Base-by-base conservation (phyloP, 2,888 invertebrate genomes). In the Auanema freiburgensis region DNA sequence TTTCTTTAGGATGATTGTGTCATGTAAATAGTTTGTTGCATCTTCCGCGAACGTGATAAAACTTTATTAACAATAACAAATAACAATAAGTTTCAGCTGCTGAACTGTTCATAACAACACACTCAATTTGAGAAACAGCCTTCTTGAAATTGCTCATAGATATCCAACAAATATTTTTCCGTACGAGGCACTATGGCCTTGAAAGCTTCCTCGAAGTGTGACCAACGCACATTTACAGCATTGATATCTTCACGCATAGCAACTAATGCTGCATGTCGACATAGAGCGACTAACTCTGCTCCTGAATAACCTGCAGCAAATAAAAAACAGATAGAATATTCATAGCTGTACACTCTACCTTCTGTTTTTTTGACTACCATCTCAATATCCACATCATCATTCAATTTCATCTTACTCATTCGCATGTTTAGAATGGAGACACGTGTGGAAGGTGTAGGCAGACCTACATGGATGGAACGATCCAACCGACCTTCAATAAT, bases 401-500 rank as follows among this genome's bases (percentile, higher is more conserved):
- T 66, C 33, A 69, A 41, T 12, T 56, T 46, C 71, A 72, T 72
- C 53, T 69, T 72, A 8, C 52, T 65, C 40, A 67, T 65, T 50
- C 65, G 90, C 46, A 95, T 88, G 60, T 88, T 87, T 54, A 97
- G 89, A 71, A 98, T 95, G 82, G 92, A 91, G 57, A 86, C 69
- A 49, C 97, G 87, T 0, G 94, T 92, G 52, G 88, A 87, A 0
- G 85, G 85, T 85, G 94, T 91, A 0, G 97, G 97, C 59, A 98
- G 85, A 0, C 93, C 91, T 0, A 98, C 95, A 83, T 97, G 93
- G 59, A 97, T 90, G 33, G 94, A 89, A 62, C 92, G 87, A 85
- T 95, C 95, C 52, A 97, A 87, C 51, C 96, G 88, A 0, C 96
- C 76, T 65, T 53, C 6, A 11, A 52, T 24, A 18, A 52, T 6